Evolutionary conservation across 2,888 invertebrate genomes (phyloP).

Genomic region (Merodon equestris): DNA sequence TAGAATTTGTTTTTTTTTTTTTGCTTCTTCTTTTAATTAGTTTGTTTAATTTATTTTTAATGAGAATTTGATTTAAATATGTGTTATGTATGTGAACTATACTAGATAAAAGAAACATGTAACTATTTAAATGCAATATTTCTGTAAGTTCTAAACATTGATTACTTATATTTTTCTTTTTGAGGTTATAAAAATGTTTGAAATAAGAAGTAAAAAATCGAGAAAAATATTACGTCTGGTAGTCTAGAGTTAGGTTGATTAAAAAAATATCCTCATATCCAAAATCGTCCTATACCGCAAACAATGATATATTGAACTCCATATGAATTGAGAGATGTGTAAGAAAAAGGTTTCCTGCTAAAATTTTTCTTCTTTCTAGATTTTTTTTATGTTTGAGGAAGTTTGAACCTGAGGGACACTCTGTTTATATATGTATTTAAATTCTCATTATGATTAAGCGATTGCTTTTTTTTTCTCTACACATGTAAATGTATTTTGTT

Average conservation of each 20-base stretch:
- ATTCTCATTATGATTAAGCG: slow-evolving; percentile 22
- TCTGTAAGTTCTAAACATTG: slow-evolving; percentile 41
- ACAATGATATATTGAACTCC: slow-evolving; percentile 67
- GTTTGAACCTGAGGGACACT: slow-evolving; percentile 48
- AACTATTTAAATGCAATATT: slow-evolving; percentile 36
- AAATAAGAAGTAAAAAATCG: background rate
- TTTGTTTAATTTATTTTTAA: slow-evolving; percentile 23
- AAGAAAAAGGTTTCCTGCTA: slow-evolving; percentile 50
- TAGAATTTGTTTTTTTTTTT: slow-evolving; percentile 43
- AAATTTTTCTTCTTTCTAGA: slow-evolving; percentile 18
- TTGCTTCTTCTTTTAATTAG: slow-evolving; percentile 16
- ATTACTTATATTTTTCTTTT: slow-evolving; percentile 23
- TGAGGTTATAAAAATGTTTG: too few species aligned
- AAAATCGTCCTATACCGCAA: slow-evolving; percentile 3
- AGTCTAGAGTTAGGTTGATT: slow-evolving; percentile 11
- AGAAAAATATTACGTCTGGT: slow-evolving; percentile 28
- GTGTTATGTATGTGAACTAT: slow-evolving; percentile 34
- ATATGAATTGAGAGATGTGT: slow-evolving; percentile 41
- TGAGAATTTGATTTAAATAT: slow-evolving; percentile 59
- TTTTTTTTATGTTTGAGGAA: slow-evolving; percentile 37
- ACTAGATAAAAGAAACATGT: slow-evolving; percentile 60
- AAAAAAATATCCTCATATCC: slow-evolving; percentile 5
- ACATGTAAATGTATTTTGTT: too few species aligned
- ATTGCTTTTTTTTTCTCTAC: background rate
- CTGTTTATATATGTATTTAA: slow-evolving; percentile 21